Evolutionary conservation across 2,888 invertebrate species (phyloP).

Genomic region (Scelioninae gen. 1): DNA sequence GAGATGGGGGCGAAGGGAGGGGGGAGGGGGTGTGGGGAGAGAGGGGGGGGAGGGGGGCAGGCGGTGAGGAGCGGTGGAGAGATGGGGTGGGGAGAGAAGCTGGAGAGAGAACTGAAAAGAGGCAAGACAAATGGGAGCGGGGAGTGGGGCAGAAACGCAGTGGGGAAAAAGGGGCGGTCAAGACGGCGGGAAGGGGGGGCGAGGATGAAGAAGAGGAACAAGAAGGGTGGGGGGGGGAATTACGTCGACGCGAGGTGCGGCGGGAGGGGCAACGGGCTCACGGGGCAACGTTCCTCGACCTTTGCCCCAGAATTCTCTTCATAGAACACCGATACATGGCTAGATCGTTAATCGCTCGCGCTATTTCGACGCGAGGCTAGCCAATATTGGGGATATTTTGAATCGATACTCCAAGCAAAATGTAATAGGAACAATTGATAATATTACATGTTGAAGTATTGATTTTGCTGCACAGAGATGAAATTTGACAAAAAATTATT

Average conservation of each 20-base stretch:
- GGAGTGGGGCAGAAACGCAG: slow-evolving; percentile 82
- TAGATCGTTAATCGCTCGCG: slow-evolving; percentile 77
- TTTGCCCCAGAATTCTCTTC: slow-evolving; percentile 83
- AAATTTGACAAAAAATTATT: too few species aligned
- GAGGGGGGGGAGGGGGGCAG: slow-evolving; percentile 73
- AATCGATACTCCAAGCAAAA: slow-evolving; percentile 13
- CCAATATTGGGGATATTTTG: slow-evolving; percentile 45
- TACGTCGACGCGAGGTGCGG: slow-evolving; percentile 35
- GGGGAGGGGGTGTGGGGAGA: slow-evolving; percentile 64
- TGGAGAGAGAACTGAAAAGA: too few species aligned
- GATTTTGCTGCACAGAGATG: too few species aligned
- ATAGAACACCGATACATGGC: slow-evolving; percentile 77
- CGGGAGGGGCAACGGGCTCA: slow-evolving; percentile 60
- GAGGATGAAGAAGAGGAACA: slow-evolving; percentile 50
- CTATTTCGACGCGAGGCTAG: slow-evolving; percentile 74
- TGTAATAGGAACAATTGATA: background rate
- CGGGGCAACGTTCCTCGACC: slow-evolving; percentile 83
- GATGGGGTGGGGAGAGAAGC: too few species aligned
- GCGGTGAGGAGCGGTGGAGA: slow-evolving; percentile 58
- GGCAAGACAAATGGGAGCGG: too few species aligned
- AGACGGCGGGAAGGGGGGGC: slow-evolving; percentile 44
- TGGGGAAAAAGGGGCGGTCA: slow-evolving; percentile 59
- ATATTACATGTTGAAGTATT: background rate
- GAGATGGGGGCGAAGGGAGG: slow-evolving; percentile 47
- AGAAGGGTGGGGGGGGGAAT: slow-evolving; percentile 62